Percentiles rank a stretch among this genome's conserved stretches.
phyloP scores from a whole-genome alignment of 2,113 vertebrate species.

The Rousettus leschenaultii region DNA sequence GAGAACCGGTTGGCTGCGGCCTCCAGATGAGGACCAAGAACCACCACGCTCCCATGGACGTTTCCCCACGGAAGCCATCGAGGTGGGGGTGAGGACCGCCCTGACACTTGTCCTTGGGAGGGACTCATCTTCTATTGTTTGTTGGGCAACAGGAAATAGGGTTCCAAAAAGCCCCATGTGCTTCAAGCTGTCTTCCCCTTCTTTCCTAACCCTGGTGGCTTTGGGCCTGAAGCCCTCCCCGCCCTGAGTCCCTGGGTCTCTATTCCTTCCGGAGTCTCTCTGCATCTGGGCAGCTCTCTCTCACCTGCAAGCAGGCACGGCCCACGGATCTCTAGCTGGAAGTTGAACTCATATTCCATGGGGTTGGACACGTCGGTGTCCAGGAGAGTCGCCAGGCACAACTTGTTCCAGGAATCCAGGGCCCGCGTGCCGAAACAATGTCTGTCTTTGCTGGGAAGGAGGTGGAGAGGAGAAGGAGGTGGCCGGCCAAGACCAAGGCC shows the following conservation, averaged over 20 bases:
- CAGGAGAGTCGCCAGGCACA: conserved; percentile 87
- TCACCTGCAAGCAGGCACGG: conserved; percentile 94
- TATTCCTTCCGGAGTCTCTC: background rate
- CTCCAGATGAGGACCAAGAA: background rate
- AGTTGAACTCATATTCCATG: conserved; percentile 94
- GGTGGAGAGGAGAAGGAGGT: fast-evolving
- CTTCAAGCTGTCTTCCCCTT: background rate
- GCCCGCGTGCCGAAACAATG: conserved; percentile 65
- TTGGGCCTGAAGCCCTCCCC: background rate
- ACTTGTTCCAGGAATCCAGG: conserved; percentile 78
- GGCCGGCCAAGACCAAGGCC: background rate
- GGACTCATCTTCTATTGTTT: background rate
- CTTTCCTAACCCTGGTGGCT: background rate
- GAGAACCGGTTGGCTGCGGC: background rate
- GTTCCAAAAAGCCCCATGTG: background rate
- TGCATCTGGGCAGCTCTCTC: background rate
- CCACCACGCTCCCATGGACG: background rate
- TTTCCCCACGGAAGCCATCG: background rate
- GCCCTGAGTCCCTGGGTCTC: fast-evolving
- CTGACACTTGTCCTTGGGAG: background rate
- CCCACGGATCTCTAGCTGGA: conserved; percentile 94
- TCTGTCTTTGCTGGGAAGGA: conserved; percentile 78
- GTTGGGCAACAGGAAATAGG: background rate
- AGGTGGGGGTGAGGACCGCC: background rate
- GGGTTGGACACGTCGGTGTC: conserved; percentile 91